Percentiles rank a stretch among this genome's conserved stretches.
These are phyloP conservation scores for Pollachius pollachius DNA, from an alignment of 2,113 vertebrate genomes.

Conservation along the genomic window DNA sequence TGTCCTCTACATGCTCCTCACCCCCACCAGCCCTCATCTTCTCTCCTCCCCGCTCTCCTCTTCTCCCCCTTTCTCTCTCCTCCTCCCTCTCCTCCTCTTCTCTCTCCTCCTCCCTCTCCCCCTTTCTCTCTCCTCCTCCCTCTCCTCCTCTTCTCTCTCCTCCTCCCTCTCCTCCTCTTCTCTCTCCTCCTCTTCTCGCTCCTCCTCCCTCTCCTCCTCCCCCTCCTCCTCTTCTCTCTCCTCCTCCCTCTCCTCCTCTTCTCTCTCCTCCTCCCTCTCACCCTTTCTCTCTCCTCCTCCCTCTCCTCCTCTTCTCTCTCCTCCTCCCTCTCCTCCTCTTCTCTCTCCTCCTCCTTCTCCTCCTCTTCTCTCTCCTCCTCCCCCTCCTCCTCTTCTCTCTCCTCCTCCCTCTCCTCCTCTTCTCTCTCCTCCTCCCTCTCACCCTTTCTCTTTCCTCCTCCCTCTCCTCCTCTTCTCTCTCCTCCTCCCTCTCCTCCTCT, in stretches of 20 bases:
- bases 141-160: constrained; percentile 4
- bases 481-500: no score
- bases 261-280: no score
- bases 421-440: constrained; percentile 15
- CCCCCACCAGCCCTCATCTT: no score
- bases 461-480: constrained; percentile 8
- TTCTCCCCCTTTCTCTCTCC: no score
- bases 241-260: no score
- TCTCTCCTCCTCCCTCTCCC: constrained; percentile 14
- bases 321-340: constrained; percentile 13
- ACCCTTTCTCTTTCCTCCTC: constrained; percentile 34
- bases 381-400: no score
- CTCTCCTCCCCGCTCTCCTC: no score
- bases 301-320: constrained; percentile 27
- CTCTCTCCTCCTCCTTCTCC: constrained; percentile 32
- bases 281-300: no score
- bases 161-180: neutral
- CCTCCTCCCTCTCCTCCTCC: constrained; percentile 7
- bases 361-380: no score
- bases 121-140: constrained; percentile 34
- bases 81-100: constrained; percentile 12
- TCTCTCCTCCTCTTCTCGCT: constrained; percentile 24
- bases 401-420: constrained; percentile 9
- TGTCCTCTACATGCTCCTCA: no score
- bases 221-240: constrained; percentile 7